Conservation (phyloP, 23 tunicate genomes). For the Trididemnum nubilum region DNA sequence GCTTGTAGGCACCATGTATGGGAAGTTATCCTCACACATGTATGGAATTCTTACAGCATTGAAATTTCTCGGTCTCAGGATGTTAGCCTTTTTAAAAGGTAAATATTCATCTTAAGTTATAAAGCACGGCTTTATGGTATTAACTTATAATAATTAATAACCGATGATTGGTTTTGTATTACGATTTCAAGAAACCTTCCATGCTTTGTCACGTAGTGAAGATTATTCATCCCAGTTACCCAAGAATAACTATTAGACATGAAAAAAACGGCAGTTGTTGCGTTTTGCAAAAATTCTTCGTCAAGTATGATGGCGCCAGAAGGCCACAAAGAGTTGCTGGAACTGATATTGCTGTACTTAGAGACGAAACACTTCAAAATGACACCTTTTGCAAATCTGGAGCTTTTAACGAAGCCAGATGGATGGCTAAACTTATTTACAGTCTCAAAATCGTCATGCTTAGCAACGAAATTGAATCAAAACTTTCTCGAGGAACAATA, state of each 20-base stretch:
- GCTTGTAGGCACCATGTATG: conserved; percentile 11
- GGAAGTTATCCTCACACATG: conserved; percentile 6
- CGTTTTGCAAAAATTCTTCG: neutral
- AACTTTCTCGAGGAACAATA: neutral
- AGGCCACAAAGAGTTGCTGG: neutral
- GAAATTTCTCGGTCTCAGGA: neutral
- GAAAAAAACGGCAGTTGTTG: neutral
- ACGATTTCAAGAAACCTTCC: neutral
- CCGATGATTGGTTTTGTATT: too few species aligned
- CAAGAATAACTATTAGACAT: neutral
- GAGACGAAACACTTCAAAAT: neutral
- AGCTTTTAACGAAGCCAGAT: neutral
- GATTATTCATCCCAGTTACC: neutral
- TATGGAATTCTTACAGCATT: neutral
- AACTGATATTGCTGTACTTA: neutral
- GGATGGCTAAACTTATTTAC: neutral
- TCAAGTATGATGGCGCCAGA: neutral
- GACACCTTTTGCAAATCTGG: neutral
- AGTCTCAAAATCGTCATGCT: neutral
- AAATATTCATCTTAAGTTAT: neutral
- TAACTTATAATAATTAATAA: too few species aligned
- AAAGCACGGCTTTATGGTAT: neutral
- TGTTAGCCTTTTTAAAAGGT: neutral
- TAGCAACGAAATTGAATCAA: neutral
- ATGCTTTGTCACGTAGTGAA: neutral